These are phyloP conservation scores for Athalia rosae DNA, from an alignment of 2,888 invertebrate genomes.

Conservation along the genomic window DNA sequence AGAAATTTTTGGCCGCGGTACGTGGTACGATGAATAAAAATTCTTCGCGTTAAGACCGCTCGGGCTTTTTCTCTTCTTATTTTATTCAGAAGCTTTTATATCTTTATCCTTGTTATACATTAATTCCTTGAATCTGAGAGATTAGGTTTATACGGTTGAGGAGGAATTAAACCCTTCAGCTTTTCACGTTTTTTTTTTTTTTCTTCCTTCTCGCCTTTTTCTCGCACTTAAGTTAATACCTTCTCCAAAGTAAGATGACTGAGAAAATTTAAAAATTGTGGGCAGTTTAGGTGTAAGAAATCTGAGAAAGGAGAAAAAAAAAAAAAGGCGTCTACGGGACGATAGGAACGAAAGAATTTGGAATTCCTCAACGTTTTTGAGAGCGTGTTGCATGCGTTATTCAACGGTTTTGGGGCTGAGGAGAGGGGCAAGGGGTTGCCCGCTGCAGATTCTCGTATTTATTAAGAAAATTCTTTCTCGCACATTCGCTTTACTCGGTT, in stretches of 20 bases:
- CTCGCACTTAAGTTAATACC: no score
- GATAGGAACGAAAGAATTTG: not conserved
- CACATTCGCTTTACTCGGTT: no score
- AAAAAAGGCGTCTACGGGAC: not conserved
- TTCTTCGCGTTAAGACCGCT: not conserved
- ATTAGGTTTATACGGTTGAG: no score
- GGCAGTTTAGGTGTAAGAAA: not conserved
- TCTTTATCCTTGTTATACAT: no score
- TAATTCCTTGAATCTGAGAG: no score
- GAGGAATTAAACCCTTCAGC: no score
- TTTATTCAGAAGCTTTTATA: no score
- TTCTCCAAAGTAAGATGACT: no score
- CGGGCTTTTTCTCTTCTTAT: not conserved
- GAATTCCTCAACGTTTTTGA: not conserved
- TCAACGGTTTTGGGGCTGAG: constrained; percentile 57
- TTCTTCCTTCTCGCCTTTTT: no score
- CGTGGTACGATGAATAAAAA: not conserved
- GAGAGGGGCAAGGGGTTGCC: not conserved
- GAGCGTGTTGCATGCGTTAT: constrained; percentile 61
- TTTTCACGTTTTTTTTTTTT: no score
- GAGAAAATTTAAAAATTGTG: no score
- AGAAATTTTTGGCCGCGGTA: constrained; percentile 50
- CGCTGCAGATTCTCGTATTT: constrained; percentile 61
- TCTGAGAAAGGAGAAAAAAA: not conserved
- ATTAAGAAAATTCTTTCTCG: constrained; percentile 63